Evolutionary conservation across 2,888 invertebrate species (phyloP), one percentile per base, ranked within the genome.

Genomic region (Hoplodrina ambigua): DNA sequence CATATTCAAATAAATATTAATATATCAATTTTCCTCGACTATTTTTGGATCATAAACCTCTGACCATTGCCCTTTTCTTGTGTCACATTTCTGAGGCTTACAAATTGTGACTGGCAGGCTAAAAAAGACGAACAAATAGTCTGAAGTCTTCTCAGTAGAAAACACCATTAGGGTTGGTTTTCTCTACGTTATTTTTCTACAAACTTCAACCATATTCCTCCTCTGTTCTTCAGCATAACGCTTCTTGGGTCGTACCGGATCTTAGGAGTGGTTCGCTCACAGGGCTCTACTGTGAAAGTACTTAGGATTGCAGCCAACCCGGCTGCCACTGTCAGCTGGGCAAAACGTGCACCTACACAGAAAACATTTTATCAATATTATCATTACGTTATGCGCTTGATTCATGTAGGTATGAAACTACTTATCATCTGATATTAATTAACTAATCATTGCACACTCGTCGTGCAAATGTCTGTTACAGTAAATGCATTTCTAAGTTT

Each of bases 201-300:
- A 84, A 96, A 94, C 76, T 88, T 89, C 52, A 96, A 89, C 92
- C 92, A 95, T 78, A 96, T 95, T 65, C 95, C 92, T 56, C 95
- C 96, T 85, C 93, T 94, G 83, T 95, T 96, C 85, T 95, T 96
- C 17, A 96, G 89, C 93, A 96, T 93, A 30, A 96, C 94, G 72
- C 96, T 96, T 63, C 96, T 87, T 2, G 96, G 89, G 67, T 96
- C 96, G 81, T 95, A 96, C 41, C 92, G 85, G 69, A 96, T 94
- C 7, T 73, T 82, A 2, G 94, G 81, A 10, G 95, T 93, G 13
- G 96, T 96, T 46, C 85, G 89, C 2, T 90, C 83, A 81, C 95
- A 94, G 1, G 95, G 94, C 77, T 94, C 94, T 69, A 96, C 90
- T 13, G 72, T 54, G 78, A 92, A 92, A 2, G 85, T 86, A 72